Conservation (phyloP, 2,113 vertebrate species). For the Lontra canadensis region DNA sequence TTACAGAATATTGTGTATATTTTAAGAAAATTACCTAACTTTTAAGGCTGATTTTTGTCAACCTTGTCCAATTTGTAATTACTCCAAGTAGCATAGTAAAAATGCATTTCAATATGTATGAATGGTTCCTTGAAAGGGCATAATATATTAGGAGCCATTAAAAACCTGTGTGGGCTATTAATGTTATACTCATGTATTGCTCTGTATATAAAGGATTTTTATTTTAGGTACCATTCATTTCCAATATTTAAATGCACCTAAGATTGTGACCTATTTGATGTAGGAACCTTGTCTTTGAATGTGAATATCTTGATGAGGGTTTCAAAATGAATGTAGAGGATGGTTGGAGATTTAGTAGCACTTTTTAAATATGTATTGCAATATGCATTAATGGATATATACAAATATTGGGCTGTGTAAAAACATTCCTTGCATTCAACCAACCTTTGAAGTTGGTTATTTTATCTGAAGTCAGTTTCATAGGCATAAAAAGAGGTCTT, state of each 20-base stretch:
- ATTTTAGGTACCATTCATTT: constrained; percentile 34
- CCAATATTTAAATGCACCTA: background rate
- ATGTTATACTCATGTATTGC: background rate
- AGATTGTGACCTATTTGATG: background rate
- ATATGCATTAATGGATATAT: background rate
- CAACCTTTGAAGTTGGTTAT: constrained; percentile 45
- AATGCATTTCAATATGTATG: background rate
- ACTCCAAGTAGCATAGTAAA: background rate
- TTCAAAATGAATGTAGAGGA: background rate
- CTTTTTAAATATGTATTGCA: background rate
- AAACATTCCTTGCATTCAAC: background rate
- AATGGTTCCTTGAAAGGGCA: constrained; percentile 9
- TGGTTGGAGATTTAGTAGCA: background rate
- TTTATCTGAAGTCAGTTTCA: constrained; percentile 36
- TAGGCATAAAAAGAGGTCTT: constrained; percentile 18
- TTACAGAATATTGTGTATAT: background rate
- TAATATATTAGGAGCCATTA: constrained; percentile 45
- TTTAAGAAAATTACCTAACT: constrained; percentile 7
- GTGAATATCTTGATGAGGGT: background rate
- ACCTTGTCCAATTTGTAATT: constrained; percentile 36
- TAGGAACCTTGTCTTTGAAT: background rate
- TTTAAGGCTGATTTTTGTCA: constrained; percentile 51
- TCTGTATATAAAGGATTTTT: background rate
- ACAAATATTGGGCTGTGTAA: constrained; percentile 9
- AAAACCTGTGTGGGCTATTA: background rate